Conservation (phyloP, 92 coral and sea anemone species). For the Plumapathes pennacea region DNA sequence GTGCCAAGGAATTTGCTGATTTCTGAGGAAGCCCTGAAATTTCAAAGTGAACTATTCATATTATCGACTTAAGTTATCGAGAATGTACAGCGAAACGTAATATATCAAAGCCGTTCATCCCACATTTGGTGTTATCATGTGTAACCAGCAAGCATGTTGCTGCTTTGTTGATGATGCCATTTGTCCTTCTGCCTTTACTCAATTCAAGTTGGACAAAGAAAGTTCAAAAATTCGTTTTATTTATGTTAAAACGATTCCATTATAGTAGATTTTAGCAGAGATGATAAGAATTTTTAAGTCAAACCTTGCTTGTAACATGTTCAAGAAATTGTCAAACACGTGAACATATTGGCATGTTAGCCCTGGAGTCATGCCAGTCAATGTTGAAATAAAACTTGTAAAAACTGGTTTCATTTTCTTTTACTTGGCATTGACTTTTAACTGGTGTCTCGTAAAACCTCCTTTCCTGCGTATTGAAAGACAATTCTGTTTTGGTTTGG, state of each 20-base stretch:
- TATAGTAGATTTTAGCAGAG: conserved; percentile 83
- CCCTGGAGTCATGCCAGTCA: too few species aligned
- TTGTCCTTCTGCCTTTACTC: conserved; percentile 8
- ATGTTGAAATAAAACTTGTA: too few species aligned
- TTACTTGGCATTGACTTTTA: too few species aligned
- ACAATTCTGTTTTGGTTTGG: too few species aligned
- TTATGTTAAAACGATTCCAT: conserved; percentile 82
- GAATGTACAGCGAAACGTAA: conserved; percentile 32
- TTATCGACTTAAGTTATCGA: conserved; percentile 20
- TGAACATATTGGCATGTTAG: too few species aligned
- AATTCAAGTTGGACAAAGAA: conserved; percentile 17
- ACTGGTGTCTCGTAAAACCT: too few species aligned
- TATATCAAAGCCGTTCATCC: too few species aligned
- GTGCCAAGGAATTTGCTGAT: conserved; percentile 99
- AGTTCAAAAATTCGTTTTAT: conserved; percentile 70
- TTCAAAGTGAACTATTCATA: neutral
- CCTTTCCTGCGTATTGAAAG: too few species aligned
- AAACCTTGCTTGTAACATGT: too few species aligned
- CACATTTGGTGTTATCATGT: too few species aligned
- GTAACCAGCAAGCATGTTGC: conserved; percentile 7
- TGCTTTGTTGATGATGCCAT: conserved; percentile 3
- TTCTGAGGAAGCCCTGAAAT: conserved; percentile 75
- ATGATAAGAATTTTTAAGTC: conserved; percentile 81
- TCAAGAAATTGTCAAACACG: too few species aligned
- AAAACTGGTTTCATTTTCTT: too few species aligned